Conservation (phyloP, 2,113 vertebrate species). For the Nanorana parkeri region DNA sequence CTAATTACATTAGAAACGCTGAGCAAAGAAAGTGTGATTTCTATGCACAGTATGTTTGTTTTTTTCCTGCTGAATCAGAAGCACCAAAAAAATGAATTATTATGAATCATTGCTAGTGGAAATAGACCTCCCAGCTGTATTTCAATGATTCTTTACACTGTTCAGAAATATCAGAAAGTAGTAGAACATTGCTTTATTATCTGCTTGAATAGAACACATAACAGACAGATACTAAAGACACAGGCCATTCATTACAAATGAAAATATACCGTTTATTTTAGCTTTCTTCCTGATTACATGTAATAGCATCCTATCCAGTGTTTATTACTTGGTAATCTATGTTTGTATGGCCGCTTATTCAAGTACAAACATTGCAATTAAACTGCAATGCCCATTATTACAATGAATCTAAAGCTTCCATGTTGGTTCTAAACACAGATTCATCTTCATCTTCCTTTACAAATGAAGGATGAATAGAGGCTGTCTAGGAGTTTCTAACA, state of each 20-base stretch:
- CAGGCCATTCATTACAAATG: not conserved
- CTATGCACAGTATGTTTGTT: not conserved
- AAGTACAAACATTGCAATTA: not conserved
- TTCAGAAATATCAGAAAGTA: conserved; percentile 20
- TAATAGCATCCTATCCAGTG: not conserved
- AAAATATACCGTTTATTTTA: not conserved
- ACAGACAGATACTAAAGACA: not conserved
- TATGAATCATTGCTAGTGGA: conserved; percentile 18
- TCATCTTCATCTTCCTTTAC: too few relatives aligned
- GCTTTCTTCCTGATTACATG: not conserved
- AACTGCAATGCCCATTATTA: too few relatives aligned
- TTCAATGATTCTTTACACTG: conserved; percentile 14
- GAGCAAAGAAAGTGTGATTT: not conserved
- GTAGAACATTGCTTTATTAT: conserved; percentile 40
- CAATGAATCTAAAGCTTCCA: too few relatives aligned
- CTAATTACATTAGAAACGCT: not conserved
- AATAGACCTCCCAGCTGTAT: conserved; percentile 34
- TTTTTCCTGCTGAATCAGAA: conserved; percentile 46
- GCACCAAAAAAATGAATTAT: not conserved
- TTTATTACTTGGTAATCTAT: not conserved
- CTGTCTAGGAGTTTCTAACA: too few relatives aligned
- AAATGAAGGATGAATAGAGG: too few relatives aligned
- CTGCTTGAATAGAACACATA: conserved; percentile 24
- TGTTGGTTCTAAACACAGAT: too few relatives aligned
- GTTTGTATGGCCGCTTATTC: not conserved